Evolutionary conservation across 2,888 invertebrate genomes (phyloP), one percentile per base, ranked within the genome.

Genomic region (Dynastes hyllus): DNA sequence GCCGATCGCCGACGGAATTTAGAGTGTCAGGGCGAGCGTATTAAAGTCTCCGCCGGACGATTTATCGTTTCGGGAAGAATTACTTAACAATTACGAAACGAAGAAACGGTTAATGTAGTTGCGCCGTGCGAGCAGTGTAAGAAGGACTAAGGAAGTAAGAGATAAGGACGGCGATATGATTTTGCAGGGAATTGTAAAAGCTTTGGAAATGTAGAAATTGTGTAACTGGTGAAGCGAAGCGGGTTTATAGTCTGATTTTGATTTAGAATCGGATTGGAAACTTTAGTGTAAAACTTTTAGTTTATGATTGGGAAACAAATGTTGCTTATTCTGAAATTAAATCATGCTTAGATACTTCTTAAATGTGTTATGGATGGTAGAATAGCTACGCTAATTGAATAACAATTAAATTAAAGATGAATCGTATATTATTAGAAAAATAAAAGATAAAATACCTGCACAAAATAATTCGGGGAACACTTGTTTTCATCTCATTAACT

Each of bases 61-160:
- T 67, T 67, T 67, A 67, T 67, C 66, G 66, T 45, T 40, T 58
- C 66, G n/a, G 63, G 40, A 67, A 67, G 45, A 67, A 67, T 67
- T 67, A 67, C 45, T 67, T 45, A 67, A 67, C 66, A 67, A 67
- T 67, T 50, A 50, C 66, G 45, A 67, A 40, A 67, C 16, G 66
- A 67, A 67, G 27, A 67, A 37, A 66, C n/a, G 37, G n/a, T 53
- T 1, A 53, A 5, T n/a, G 53, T 6, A 5, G 16, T 53, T 13
- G 53, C 13, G 13, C 5, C 53, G 22, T 16, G 0, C 22, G 16
- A 5, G 13, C 8, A 16, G 16, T 16, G 22, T 22, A 58, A 8
- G 22, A 8, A 22, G 8, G 8, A 22, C 55, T 16, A 22, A 16
- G 22, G 22, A 22, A 58, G 32, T 22, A 45, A 45, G 16, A 16